Evolutionary conservation across 2,888 invertebrate genomes (phyloP).

Genomic region (Vanessa cardui): DNA sequence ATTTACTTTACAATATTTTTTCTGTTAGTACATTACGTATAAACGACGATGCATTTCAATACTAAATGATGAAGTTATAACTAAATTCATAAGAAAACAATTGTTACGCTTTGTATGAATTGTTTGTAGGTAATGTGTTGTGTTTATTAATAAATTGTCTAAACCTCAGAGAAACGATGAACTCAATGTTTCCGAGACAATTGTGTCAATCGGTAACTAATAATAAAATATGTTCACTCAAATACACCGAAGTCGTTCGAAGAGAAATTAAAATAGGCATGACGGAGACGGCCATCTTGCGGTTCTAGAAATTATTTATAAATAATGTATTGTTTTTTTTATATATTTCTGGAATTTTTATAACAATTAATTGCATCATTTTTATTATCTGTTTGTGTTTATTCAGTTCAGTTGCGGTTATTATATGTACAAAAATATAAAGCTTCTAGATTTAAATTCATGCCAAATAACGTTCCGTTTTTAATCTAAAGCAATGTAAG

Average conservation of each 20-base stretch:
- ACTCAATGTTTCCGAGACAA: constrained; percentile 9
- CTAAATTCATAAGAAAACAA: background rate
- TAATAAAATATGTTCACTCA: constrained; percentile 23
- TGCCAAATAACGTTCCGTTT: too few relatives aligned
- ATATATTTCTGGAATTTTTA: constrained; percentile 32
- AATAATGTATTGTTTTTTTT: constrained; percentile 29
- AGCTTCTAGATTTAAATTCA: too few relatives aligned
- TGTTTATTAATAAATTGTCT: background rate
- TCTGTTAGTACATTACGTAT: too few relatives aligned
- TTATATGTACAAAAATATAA: background rate
- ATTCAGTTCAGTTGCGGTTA: background rate
- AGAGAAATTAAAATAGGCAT: constrained; percentile 40
- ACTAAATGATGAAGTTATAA: background rate
- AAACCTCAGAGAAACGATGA: constrained; percentile 4
- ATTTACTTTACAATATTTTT: too few relatives aligned
- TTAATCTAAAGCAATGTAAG: constrained; percentile 3
- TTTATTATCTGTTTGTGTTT: constrained; percentile 5
- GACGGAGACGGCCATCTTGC: constrained; percentile 32
- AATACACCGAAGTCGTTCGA: constrained; percentile 16
- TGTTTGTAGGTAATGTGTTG: background rate
- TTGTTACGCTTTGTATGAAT: background rate
- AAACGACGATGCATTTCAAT: too few relatives aligned
- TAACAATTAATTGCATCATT: constrained; percentile 33
- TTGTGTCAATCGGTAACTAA: constrained; percentile 24
- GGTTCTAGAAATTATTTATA: constrained; percentile 25